phyloP scores from a whole-genome alignment of 2,113 vertebrate species.

The Kryptolebias marmoratus region DNA sequence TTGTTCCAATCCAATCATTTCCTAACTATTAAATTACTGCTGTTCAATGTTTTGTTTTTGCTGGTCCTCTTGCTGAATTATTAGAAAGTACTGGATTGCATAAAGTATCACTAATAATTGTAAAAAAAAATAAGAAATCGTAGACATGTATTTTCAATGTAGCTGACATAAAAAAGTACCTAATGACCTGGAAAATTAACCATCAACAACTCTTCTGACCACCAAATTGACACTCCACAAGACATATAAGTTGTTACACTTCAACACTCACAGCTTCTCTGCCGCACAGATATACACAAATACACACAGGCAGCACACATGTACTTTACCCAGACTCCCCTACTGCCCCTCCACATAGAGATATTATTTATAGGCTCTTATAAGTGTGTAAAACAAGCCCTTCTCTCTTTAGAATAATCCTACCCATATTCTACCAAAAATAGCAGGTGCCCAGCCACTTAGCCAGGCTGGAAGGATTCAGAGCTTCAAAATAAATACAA shows the following conservation, averaged over 20 bases:
- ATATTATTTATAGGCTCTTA: constrained; percentile 85
- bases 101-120: too few species aligned
- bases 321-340: constrained; percentile 13
- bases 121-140: too few species aligned
- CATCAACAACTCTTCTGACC: constrained; percentile 27
- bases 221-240: constrained; percentile 36
- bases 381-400: constrained; percentile 73
- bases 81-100: too few species aligned
- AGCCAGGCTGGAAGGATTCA: constrained; percentile 73
- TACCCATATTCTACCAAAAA: constrained; percentile 80
- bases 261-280: constrained; percentile 69
- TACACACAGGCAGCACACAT: constrained; percentile 41
- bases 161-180: constrained; percentile 17
- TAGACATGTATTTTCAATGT: not conserved
- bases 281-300: constrained; percentile 47
- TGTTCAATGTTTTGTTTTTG: too few species aligned
- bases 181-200: constrained; percentile 56
- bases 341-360: constrained; percentile 6
- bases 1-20: too few species aligned
- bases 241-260: constrained; percentile 59
- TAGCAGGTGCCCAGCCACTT: constrained; percentile 82
- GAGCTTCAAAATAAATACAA: constrained; percentile 80
- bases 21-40: too few species aligned
- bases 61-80: too few species aligned
- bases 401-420: constrained; percentile 84